Base-by-base conservation (phyloP, 2,113 vertebrate genomes). In the Calcarius ornatus region DNA sequence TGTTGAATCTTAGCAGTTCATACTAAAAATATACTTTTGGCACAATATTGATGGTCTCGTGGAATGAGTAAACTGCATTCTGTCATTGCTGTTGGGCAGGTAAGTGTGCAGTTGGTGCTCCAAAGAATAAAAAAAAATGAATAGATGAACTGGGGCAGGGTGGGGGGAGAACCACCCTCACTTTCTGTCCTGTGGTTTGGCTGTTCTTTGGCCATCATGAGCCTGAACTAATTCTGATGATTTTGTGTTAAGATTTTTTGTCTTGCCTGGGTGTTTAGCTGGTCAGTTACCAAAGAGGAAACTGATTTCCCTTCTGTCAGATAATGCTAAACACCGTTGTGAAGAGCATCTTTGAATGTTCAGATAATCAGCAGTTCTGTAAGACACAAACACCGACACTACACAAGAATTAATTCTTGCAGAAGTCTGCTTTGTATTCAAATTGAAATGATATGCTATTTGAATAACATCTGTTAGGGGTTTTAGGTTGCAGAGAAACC, bases 401-500 rank as follows among this genome's bases (percentile, higher is more conserved):
- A 16, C 27, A 5, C 72, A 66, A 22, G 68, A 90, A 72, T 86
- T 64, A 76, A 38, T 91, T 93, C 35, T 91, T 65, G 54, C 33
- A 82, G 66, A 79, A 79, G 54, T n/a, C 79, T 76, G 48, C 40
- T 82, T 91, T 93, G 64, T 92, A 56, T 88, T 71, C 10, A 15
- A 54, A 63, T 95, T 75, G 81, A 81, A 80, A 71, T 71, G 48
- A 53, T 60, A 40, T 48, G 56, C 72, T 83, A 6, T 86, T 71
- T 75, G 86, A 63, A 75, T 81, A 88, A 85, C 75, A 81, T 92
- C 88, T 96, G 71, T 81, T 92, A 19, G 43, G 68, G 56, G 90
- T 47, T 92, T 87, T 90, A 92, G 51, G 79, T 94, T 95, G 71
- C 94, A 7, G 54, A 47, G 90, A 35, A 88, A 80, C 82, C 80